Evolutionary conservation across 1,140 invertebrate species (phyloP), one percentile per base, ranked within the genome.

Genomic region (Ips typographus): DNA sequence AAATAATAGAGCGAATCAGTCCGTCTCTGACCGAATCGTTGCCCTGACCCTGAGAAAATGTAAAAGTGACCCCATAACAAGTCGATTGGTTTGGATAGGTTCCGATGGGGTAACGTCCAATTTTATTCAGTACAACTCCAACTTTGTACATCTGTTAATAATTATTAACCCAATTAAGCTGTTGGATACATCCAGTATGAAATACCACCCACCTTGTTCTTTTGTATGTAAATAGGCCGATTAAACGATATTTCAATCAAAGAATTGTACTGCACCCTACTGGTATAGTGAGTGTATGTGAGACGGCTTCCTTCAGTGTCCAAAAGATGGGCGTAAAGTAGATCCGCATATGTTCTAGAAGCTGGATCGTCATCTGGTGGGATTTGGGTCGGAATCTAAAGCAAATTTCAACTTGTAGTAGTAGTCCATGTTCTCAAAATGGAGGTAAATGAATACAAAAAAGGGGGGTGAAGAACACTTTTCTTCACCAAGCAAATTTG

Each of bases 221-320:
- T 84, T 77, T 90, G 89, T 77, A 88, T 90, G 78, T 87, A 88
- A 36, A 92, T 85, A 6, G 90, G 88, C 40, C 90, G 81, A 81
- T 92, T 91, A 78, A 93, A 93, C 61, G 86, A 88, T 69, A 93
- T 90, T 77, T 93, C 90, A 60, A 92, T 84, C 68, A 91, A 81
- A 43, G 86, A 87, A 43, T 86, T 83, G 75, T 87, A 88, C 0
- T 84, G 81, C 52, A 87, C 90, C 71, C 89, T 87, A 66, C 86
- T 88, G 47, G 90, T 90, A 76, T 89, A 92, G 79, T 93, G 90
- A 4, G 90, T 92, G 77, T 92, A 92, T 1, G 91, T 91, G 65
- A 93, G 84, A 2, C 91, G 81, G 44, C 86, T 88, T 4, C 89
- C 90, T 77, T 91, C 90, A 40, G 86, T 86, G 80, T 93, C 91